Base-by-base conservation (phyloP, 2,113 vertebrate genomes). In the Xenopus laevis region DNA sequence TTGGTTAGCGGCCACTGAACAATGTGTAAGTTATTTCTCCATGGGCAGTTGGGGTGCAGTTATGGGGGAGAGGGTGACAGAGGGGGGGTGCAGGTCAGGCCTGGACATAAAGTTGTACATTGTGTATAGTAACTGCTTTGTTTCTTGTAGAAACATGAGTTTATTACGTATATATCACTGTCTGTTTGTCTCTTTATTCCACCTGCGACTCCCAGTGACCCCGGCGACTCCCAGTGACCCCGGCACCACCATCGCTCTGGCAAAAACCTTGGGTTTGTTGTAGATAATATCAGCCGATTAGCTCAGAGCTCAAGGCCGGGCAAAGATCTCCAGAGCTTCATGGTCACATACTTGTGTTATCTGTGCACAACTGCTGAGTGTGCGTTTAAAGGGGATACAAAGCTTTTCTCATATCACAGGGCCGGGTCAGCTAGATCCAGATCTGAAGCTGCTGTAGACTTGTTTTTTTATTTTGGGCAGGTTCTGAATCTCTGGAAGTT, bases 121-220 rank as follows among this genome's bases (percentile, higher is more conserved):
- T 76, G 46, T 76, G 73, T 76, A 76, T 76, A 76, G 62, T 76
- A 76, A 69, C 66, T 53, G 73, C 73, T 76, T 76, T 76, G 73
- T 76, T 76, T 75, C 72, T 69, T 76, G 73, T 76, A 76, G 73
- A 76, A 76, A 76, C 73, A 76, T 47, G 73, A 76, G 73, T 76
- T 76, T 76, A 76, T 76, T 76, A 76, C 66, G 16, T 76, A 76
- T 63, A 55, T 23, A 21, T 46, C 13, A 50, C 44, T 13, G 73
- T 27, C 66, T 76, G 58, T 9, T 1, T 69, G 46, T 13, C 40
- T 69, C 23, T 45, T 44, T 76, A 63, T 69, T 76, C 33, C 21
- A 27, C 10, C 11, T 23, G 18, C 3, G 6, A 13, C 9, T 60
- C 7, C 4, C 7, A 13, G 21, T 27, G 23, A 2, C 23, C 23